Evolutionary conservation across 1,140 invertebrate species (phyloP).

Genomic region (Dryas iulia): DNA sequence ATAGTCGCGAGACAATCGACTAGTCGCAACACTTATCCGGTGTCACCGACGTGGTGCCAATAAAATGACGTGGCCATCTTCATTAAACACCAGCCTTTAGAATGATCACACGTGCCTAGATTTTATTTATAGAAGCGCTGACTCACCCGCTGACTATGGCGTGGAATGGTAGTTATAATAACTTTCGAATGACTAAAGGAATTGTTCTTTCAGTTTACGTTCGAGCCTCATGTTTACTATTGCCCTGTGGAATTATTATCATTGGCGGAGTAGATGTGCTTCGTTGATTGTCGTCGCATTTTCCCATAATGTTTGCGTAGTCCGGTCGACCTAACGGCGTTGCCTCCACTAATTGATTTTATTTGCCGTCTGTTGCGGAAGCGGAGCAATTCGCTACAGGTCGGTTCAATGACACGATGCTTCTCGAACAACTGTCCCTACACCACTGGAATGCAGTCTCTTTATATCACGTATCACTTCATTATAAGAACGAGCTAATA

Average conservation of each 20-base stretch:
- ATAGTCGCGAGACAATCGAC: constrained; percentile 72
- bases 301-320: constrained; percentile 38
- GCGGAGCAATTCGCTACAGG: constrained; percentile 61
- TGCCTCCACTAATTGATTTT: constrained; percentile 59
- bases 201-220: constrained; percentile 25
- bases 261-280: constrained; percentile 24
- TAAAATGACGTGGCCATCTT: constrained; percentile 73
- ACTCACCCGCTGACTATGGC: constrained; percentile 41
- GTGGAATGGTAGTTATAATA: constrained; percentile 42
- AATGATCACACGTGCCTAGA: constrained; percentile 66
- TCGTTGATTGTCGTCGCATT: constrained; percentile 28
- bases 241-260: constrained; percentile 16
- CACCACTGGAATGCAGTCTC: constrained; percentile 57
- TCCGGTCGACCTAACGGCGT: constrained; percentile 45
- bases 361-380: constrained; percentile 64
- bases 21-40: constrained; percentile 69
- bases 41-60: constrained; percentile 67
- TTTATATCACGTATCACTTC: constrained; percentile 47
- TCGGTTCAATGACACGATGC: constrained; percentile 67
- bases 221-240: constrained; percentile 9
- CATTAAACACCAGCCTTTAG: constrained; percentile 68
- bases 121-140: constrained; percentile 58
- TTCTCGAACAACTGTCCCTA: constrained; percentile 52
- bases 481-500: constrained; percentile 31
- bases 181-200: constrained; percentile 29